Conservation (phyloP, 2,888 invertebrate genomes). For the Plagiodera versicolora region DNA sequence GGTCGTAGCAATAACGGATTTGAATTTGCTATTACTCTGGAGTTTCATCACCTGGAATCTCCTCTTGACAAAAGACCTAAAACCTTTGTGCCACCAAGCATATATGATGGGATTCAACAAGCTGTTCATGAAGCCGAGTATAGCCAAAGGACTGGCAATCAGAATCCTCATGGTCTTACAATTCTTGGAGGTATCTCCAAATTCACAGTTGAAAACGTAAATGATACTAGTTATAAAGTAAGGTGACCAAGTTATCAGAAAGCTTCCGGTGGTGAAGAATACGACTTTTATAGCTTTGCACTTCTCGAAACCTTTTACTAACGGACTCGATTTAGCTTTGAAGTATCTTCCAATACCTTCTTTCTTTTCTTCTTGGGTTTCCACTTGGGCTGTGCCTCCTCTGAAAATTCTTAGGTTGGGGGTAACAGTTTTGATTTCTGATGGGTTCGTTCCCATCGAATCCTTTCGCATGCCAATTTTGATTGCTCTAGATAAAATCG, state of each 20-base stretch:
- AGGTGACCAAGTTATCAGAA: slow-evolving; percentile 65
- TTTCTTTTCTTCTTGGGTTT: not conserved
- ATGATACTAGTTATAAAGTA: slow-evolving; percentile 62
- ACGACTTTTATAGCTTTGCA: slow-evolving; percentile 67
- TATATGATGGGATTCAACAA: slow-evolving; percentile 68
- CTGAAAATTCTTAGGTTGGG: not conserved
- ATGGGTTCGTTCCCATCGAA: slow-evolving; percentile 11
- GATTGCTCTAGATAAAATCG: slow-evolving; percentile 62
- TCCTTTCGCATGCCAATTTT: slow-evolving; percentile 55
- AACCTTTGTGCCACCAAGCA: slow-evolving; percentile 73
- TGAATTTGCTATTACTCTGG: slow-evolving; percentile 4
- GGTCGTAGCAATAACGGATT: not conserved
- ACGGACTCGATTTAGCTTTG: slow-evolving; percentile 30
- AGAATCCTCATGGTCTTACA: slow-evolving; percentile 58
- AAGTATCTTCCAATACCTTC: slow-evolving; percentile 34
- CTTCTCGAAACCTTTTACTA: slow-evolving; percentile 53
- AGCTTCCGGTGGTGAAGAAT: slow-evolving; percentile 63
- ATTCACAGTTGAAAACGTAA: slow-evolving; percentile 53
- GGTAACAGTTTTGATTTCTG: not conserved
- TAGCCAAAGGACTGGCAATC: slow-evolving; percentile 62
- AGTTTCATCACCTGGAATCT: slow-evolving; percentile 20
- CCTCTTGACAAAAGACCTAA: slow-evolving; percentile 54
- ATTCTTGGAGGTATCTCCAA: slow-evolving; percentile 35
- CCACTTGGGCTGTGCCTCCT: not conserved
- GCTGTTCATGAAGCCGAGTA: slow-evolving; percentile 64